Percentiles rank a stretch among this genome's conserved stretches.
Conservation (phyloP, 2,888 invertebrate species). For the Sialis fuliginosa region DNA sequence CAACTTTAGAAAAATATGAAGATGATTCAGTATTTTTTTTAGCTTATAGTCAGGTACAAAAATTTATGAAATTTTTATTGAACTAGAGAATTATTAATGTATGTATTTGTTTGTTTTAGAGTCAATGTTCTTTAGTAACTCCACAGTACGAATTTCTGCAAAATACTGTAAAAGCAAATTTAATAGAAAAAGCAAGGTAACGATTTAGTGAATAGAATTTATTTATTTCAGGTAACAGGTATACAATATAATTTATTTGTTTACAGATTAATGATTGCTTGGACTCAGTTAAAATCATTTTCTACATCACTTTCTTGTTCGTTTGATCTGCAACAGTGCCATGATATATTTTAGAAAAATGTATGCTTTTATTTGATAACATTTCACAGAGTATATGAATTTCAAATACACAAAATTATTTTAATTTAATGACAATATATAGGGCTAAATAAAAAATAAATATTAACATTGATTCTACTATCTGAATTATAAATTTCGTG, state of each 20-base stretch:
- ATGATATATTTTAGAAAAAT: neutral
- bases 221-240: too few relatives aligned
- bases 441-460: too few relatives aligned
- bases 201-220: conserved; percentile 10
- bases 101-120: conserved; percentile 16
- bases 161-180: conserved; percentile 20
- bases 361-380: too few relatives aligned
- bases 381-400: too few relatives aligned
- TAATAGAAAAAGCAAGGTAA: conserved; percentile 24
- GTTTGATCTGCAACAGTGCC: conserved; percentile 2
- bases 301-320: too few relatives aligned
- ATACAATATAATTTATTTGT: too few relatives aligned
- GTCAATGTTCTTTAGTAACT: conserved; percentile 22
- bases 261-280: too few relatives aligned
- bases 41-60: conserved; percentile 31
- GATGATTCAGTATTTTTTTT: conserved; percentile 34
- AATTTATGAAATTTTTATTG: conserved; percentile 1
- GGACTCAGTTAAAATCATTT: too few relatives aligned
- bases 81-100: conserved; percentile 1
- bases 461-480: too few relatives aligned
- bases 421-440: too few relatives aligned
- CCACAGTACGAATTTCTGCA: conserved; percentile 23
- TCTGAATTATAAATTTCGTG: too few relatives aligned
- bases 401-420: too few relatives aligned
- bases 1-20: conserved; percentile 27